phyloP scores from a whole-genome alignment of 2,113 vertebrate genomes.

The Vimba vimba region DNA sequence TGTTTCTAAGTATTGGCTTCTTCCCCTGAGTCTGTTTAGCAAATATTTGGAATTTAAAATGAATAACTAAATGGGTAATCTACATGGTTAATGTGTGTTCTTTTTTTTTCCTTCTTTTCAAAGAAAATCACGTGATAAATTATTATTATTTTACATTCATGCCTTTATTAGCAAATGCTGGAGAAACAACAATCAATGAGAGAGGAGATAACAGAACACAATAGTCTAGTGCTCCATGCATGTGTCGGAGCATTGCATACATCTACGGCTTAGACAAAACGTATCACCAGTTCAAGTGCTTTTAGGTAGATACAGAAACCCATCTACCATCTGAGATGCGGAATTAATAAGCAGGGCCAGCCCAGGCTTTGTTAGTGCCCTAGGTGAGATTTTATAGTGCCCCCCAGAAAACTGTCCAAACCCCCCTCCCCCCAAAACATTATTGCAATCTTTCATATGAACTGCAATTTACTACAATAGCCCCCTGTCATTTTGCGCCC shows the following conservation, averaged over 20 bases:
- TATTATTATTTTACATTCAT: neutral
- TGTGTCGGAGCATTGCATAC: neutral
- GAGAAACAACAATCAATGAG: neutral
- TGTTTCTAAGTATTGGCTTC: constrained; percentile 4
- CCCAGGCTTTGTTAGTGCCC: too few relatives aligned
- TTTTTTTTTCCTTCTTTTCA: neutral
- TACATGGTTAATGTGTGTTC: neutral
- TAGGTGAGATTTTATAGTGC: too few relatives aligned
- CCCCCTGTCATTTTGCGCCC: too few relatives aligned
- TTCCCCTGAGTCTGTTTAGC: neutral
- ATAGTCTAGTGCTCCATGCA: neutral
- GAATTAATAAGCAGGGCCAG: neutral
- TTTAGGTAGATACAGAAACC: neutral
- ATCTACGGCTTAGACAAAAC: neutral
- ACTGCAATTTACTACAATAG: too few relatives aligned
- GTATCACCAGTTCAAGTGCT: neutral
- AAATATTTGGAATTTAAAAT: constrained; percentile 11
- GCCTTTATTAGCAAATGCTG: neutral
- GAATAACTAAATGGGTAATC: neutral
- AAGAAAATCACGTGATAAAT: too few relatives aligned
- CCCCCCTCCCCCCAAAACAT: too few relatives aligned
- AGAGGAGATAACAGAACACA: neutral
- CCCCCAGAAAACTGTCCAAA: too few relatives aligned
- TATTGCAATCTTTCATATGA: too few relatives aligned
- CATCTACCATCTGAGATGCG: neutral